phyloP scores from a whole-genome alignment of 2,888 invertebrate genomes.

The Plagodis dolabraria region DNA sequence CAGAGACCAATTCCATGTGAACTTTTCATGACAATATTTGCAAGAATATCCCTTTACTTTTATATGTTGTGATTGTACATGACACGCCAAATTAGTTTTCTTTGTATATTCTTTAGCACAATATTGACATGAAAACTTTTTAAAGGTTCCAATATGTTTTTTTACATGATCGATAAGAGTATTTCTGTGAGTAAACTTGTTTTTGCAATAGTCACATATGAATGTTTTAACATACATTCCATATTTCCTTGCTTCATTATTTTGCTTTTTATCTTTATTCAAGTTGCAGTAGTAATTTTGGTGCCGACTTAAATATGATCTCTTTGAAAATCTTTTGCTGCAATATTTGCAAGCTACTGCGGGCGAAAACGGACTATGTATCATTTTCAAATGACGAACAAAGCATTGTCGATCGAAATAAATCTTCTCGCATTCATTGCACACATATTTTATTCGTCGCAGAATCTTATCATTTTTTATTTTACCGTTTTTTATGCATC shows the following conservation, averaged over 20 bases:
- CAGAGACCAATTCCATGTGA: background rate
- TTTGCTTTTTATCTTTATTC: background rate
- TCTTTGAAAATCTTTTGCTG: conserved; percentile 42
- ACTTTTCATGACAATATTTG: conserved; percentile 2
- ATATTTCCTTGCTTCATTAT: conserved; percentile 21
- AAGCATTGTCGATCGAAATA: background rate
- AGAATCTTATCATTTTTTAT: background rate
- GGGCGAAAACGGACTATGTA: background rate
- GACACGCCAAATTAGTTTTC: conserved; percentile 7
- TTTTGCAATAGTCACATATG: conserved; percentile 22
- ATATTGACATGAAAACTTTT: background rate
- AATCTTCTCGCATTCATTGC: background rate
- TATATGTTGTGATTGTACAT: conserved; percentile 3
- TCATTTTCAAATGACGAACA: background rate
- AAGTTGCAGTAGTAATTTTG: conserved; percentile 1
- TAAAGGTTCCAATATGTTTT: background rate
- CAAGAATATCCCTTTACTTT: conserved; percentile 1
- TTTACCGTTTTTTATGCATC: background rate
- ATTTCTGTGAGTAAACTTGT: conserved; percentile 2
- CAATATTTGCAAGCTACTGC: background rate
- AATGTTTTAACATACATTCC: conserved; percentile 41
- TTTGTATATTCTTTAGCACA: conserved; percentile 7
- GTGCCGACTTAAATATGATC: conserved; percentile 51
- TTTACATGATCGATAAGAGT: conserved; percentile 2
- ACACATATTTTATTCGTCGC: background rate